Conservation (phyloP, 2,113 vertebrate species). For the Hydrolagus affinis region DNA sequence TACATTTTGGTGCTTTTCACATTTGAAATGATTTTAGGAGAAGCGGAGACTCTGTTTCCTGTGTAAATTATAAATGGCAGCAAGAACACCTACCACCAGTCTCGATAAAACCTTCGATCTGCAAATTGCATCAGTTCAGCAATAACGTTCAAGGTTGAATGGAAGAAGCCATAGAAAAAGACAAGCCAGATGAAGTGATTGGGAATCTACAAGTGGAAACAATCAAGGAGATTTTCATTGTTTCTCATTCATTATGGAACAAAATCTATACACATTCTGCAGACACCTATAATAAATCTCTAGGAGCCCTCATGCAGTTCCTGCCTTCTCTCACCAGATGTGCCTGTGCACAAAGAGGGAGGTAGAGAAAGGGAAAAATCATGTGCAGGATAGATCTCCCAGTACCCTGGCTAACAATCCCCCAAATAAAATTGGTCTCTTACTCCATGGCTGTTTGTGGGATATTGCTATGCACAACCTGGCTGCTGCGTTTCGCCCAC, state of each 20-base stretch:
- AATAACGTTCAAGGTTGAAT: slow-evolving; percentile 45
- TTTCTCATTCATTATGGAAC: no score
- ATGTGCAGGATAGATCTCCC: no score
- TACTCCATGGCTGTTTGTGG: no score
- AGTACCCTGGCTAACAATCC: no score
- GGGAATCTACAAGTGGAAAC: slow-evolving; percentile 41
- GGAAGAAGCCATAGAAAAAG: slow-evolving; percentile 46
- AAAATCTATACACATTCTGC: no score
- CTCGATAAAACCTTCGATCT: slow-evolving; percentile 46
- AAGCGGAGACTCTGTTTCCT: neutral
- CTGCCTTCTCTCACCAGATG: neutral
- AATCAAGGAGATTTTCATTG: neutral
- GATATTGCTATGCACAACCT: no score
- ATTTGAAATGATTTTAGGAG: neutral
- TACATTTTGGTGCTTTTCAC: neutral
- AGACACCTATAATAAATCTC: no score
- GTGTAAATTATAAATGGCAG: slow-evolving; percentile 23
- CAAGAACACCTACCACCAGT: slow-evolving; percentile 40
- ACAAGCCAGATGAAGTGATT: slow-evolving; percentile 49
- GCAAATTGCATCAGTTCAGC: slow-evolving; percentile 48
- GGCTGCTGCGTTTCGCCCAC: no score
- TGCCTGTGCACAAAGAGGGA: no score
- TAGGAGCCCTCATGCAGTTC: no score
- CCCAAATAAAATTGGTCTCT: no score
- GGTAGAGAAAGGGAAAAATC: no score